These are phyloP conservation scores for Astropecten irregularis DNA, from an alignment of 53 echinoderm and acorn worm species.

Conservation along the genomic window DNA sequence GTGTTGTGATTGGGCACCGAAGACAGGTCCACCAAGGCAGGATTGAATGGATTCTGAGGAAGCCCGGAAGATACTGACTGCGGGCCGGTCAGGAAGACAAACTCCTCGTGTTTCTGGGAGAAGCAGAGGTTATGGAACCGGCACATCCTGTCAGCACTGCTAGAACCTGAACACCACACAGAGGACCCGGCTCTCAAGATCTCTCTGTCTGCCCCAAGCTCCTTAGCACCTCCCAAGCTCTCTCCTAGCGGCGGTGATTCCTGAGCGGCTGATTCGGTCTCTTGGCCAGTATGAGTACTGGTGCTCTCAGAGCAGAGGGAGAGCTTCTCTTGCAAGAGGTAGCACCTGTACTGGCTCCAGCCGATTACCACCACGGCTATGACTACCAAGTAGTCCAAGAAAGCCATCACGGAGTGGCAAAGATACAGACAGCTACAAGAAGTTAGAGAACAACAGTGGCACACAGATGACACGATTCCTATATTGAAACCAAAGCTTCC, in stretches of 20 bases:
- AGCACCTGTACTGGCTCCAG: constrained; percentile 38
- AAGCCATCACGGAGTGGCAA: neutral
- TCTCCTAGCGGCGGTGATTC: too few relatives aligned
- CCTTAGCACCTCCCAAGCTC: neutral
- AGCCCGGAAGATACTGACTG: constrained; percentile 66
- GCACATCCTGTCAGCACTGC: constrained; percentile 79
- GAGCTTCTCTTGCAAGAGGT: constrained; percentile 17
- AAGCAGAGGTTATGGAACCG: constrained; percentile 90
- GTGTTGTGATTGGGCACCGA: constrained; percentile 92
- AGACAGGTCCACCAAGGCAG: constrained; percentile 87
- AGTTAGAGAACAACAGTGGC: too few relatives aligned
- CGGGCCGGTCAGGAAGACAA: constrained; percentile 76
- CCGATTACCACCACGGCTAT: constrained; percentile 15
- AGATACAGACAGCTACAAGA: too few relatives aligned
- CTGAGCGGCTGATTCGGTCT: neutral
- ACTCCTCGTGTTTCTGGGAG: constrained; percentile 54
- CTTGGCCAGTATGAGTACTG: too few relatives aligned
- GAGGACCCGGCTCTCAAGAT: constrained; percentile 58
- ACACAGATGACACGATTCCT: too few relatives aligned
- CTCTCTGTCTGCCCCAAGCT: neutral
- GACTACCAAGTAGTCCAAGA: neutral
- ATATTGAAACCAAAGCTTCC: too few relatives aligned
- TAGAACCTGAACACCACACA: constrained; percentile 79
- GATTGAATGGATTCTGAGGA: constrained; percentile 69
- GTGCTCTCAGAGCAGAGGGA: neutral